These are phyloP conservation scores for Plagiodera versicolora DNA, from an alignment of 2,888 invertebrate species.

Conservation along the genomic window DNA sequence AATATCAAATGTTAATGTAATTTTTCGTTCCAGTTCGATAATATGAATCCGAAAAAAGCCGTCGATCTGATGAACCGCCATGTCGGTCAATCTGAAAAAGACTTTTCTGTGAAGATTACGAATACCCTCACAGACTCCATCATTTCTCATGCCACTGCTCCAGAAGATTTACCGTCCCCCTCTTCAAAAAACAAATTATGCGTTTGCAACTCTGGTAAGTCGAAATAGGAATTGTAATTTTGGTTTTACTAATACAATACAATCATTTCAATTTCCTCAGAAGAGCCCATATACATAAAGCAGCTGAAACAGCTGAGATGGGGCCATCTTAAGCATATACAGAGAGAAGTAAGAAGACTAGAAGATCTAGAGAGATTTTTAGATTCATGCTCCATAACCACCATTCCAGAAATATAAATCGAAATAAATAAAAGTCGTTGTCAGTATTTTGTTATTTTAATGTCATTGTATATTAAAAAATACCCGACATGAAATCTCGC, in stretches of 20 bases:
- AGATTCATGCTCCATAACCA: conserved; percentile 46
- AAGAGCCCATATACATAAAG: conserved; percentile 47
- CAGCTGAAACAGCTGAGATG: conserved; percentile 55
- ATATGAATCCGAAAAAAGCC: conserved; percentile 43
- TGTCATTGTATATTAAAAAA: not conserved
- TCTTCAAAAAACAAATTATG: conserved; percentile 16
- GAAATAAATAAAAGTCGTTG: conserved; percentile 17
- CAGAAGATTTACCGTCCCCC: conserved; percentile 10
- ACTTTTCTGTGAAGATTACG: conserved; percentile 46
- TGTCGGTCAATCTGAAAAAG: conserved; percentile 39
- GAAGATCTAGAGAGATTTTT: conserved; percentile 55
- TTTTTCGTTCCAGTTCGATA: conserved; percentile 36
- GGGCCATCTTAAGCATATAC: conserved; percentile 56
- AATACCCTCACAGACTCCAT: conserved; percentile 42
- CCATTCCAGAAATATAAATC: conserved; percentile 29
- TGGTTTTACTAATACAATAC: too few species aligned
- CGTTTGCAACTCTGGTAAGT: conserved; percentile 15
- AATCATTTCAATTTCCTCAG: too few species aligned
- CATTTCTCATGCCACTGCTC: conserved; percentile 34
- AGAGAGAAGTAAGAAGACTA: conserved; percentile 53
- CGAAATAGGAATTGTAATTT: too few species aligned
- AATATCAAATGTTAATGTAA: not conserved
- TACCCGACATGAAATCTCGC: not conserved
- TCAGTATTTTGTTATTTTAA: not conserved
- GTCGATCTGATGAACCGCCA: conserved; percentile 46